phyloP scores from a whole-genome alignment of 1,140 invertebrate species.

The Drosophila triauraria region DNA sequence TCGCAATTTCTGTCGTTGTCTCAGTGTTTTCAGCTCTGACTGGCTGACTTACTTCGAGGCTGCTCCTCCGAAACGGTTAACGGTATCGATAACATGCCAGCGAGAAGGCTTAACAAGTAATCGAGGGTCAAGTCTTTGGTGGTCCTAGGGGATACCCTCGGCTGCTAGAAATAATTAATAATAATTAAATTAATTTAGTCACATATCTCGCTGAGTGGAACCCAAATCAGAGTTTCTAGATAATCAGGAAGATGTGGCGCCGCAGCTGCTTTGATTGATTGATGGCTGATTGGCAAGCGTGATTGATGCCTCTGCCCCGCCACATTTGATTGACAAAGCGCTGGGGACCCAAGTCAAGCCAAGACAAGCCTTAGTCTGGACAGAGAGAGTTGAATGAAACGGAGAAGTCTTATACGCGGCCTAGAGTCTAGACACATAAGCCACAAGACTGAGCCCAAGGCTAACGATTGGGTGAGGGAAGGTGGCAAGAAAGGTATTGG shows the following conservation, averaged over 20 bases:
- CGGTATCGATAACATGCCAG: slow-evolving; percentile 7
- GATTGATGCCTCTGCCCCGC: slow-evolving; percentile 51
- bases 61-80: background rate
- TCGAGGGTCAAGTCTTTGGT: slow-evolving; percentile 4
- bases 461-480: slow-evolving; percentile 6
- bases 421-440: slow-evolving; percentile 50
- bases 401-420: slow-evolving; percentile 19
- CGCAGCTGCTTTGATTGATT: slow-evolving; percentile 55
- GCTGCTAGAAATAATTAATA: no score
- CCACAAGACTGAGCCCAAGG: slow-evolving; percentile 22
- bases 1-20: slow-evolving; percentile 38
- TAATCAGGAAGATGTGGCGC: slow-evolving; percentile 8
- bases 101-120: slow-evolving; percentile 11
- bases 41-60: slow-evolving; percentile 16
- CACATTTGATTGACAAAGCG: slow-evolving; percentile 55
- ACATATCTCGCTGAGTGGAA: no score
- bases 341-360: slow-evolving; percentile 1
- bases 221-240: slow-evolving; percentile 7
- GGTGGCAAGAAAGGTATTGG: background rate
- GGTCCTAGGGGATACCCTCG: background rate
- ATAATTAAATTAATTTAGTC: no score
- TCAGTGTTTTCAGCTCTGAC: slow-evolving; percentile 46
- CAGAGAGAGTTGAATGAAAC: slow-evolving; percentile 3
- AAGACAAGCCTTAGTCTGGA: background rate
- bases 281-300: slow-evolving; percentile 63